phyloP scores from a whole-genome alignment of 1,140 invertebrate species.

The Heliothis virescens region DNA sequence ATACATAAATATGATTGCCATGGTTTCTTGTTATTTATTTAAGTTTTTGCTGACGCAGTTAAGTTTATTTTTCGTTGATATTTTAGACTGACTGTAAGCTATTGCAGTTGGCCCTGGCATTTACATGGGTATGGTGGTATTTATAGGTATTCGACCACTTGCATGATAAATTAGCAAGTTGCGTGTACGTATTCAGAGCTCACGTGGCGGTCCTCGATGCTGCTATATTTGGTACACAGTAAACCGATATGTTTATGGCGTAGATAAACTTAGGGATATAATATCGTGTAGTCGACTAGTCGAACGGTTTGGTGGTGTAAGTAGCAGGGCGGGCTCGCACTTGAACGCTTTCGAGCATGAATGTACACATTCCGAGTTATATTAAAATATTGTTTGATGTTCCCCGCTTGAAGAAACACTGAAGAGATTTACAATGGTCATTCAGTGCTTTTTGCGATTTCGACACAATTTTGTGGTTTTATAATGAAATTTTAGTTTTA shows the following conservation, averaged over 20 bases:
- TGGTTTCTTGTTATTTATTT: constrained; percentile 8
- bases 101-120: too few relatives aligned
- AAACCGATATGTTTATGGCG: constrained; percentile 42
- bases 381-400: constrained; percentile 21
- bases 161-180: not conserved
- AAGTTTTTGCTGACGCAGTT: not conserved
- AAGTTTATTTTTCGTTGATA: not conserved
- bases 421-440: too few relatives aligned
- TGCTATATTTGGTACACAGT: constrained; percentile 21
- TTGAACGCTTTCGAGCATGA: constrained; percentile 25
- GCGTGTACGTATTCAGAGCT: not conserved
- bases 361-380: constrained; percentile 17
- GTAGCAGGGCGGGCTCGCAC: constrained; percentile 11
- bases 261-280: constrained; percentile 18
- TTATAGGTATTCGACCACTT: not conserved
- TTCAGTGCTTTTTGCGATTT: too few relatives aligned
- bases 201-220: constrained; percentile 23
- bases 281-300: constrained; percentile 37
- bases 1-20: constrained; percentile 38
- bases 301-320: constrained; percentile 27
- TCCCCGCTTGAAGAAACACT: not conserved
- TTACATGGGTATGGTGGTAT: too few relatives aligned
- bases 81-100: too few relatives aligned
- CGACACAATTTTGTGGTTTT: too few relatives aligned
- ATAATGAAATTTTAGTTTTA: too few relatives aligned